These are phyloP conservation scores for Calameuta idolon DNA, from an alignment of 2,888 invertebrate species.

Conservation along the genomic window DNA sequence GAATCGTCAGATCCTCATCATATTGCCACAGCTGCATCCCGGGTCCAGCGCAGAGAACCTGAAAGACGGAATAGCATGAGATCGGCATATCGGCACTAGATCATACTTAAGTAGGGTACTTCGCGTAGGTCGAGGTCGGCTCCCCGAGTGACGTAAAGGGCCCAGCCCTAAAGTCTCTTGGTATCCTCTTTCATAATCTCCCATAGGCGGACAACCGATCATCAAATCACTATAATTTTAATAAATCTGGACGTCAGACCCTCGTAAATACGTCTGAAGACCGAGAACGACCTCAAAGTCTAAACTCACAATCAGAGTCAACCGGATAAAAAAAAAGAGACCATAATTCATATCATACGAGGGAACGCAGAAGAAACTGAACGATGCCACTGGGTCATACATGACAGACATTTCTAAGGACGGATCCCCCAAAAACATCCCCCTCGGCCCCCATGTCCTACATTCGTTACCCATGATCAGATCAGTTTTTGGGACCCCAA, in stretches of 20 bases:
- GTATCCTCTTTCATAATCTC: slow-evolving; percentile 20
- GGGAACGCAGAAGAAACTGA: background rate
- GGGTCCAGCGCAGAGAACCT: background rate
- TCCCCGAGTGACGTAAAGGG: slow-evolving; percentile 5
- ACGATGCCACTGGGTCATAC: background rate
- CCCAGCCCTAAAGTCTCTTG: slow-evolving; percentile 14
- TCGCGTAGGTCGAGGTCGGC: slow-evolving; percentile 20
- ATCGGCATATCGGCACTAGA: slow-evolving; percentile 13
- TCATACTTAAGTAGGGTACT: slow-evolving; percentile 22
- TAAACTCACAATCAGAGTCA: background rate
- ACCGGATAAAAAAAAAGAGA: background rate
- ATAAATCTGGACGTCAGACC: slow-evolving; percentile 22
- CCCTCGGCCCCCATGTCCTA: background rate
- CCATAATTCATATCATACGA: background rate
- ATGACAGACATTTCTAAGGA: background rate
- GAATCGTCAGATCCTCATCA: background rate
- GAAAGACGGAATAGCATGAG: background rate
- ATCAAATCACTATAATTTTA: slow-evolving; percentile 26
- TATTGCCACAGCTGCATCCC: background rate
- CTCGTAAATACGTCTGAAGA: slow-evolving; percentile 14
- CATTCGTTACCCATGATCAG: background rate
- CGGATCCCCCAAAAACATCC: background rate
- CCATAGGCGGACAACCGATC: slow-evolving; percentile 24
- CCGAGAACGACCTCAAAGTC: background rate
- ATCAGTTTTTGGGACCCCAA: background rate